These are phyloP conservation scores for Phyllotis vaccarum DNA, from an alignment of 2,797 vertebrate species.

Conservation along the genomic window DNA sequence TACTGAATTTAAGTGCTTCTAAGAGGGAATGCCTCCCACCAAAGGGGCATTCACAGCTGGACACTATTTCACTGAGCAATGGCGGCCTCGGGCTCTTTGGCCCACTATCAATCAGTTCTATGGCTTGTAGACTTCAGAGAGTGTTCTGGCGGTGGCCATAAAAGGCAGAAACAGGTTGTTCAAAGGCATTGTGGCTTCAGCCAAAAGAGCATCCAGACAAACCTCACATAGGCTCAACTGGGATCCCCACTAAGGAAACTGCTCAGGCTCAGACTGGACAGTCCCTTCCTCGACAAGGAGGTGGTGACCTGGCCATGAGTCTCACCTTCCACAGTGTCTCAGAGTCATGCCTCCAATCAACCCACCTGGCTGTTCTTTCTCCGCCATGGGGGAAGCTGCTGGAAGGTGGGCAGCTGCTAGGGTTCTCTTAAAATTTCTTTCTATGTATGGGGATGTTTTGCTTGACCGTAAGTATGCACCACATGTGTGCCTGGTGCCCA, in stretches of 20 bases:
- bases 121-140: not conserved
- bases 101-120: not conserved
- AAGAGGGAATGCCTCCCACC: not conserved
- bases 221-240: not conserved
- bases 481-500: not conserved
- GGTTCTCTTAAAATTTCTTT: not conserved
- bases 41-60: not conserved
- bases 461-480: not conserved
- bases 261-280: not conserved
- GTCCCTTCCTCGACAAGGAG: not conserved
- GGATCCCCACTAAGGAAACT: not conserved
- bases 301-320: not conserved
- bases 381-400: not conserved
- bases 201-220: not conserved
- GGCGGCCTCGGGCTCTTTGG: not conserved
- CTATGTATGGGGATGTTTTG: not conserved
- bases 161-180: not conserved
- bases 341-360: not conserved
- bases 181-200: not conserved
- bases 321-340: not conserved
- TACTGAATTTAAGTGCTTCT: not conserved
- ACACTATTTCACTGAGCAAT: not conserved
- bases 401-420: not conserved
- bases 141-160: not conserved
- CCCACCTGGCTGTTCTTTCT: not conserved